Evolutionary conservation across 64 coral and sea anemone species (phyloP).

Genomic region (Pocillopora damicornis): DNA sequence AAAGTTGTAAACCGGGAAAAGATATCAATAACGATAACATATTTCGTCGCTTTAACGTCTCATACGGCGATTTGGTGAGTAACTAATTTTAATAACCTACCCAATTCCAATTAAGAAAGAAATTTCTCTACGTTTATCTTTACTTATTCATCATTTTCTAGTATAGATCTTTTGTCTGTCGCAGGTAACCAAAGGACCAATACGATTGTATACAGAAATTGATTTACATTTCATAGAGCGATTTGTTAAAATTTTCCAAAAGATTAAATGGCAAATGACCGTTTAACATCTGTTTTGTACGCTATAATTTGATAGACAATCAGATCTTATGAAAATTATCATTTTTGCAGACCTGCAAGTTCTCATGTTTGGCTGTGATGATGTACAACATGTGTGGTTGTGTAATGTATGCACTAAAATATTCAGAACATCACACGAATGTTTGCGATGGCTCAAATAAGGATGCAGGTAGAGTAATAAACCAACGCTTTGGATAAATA

Average conservation of each 20-base stretch:
- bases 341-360: conserved; percentile 30
- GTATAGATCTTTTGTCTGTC: too few species aligned
- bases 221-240: too few species aligned
- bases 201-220: too few species aligned
- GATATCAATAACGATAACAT: not conserved
- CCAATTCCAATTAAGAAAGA: not conserved
- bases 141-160: not conserved
- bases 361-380: conserved; percentile 28
- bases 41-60: conserved; percentile 21
- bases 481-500: not conserved
- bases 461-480: not conserved
- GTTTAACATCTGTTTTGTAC: too few species aligned
- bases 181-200: too few species aligned
- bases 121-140: not conserved
- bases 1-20: conserved; percentile 6
- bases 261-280: too few species aligned
- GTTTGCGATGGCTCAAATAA: not conserved
- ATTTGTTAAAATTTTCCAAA: too few species aligned
- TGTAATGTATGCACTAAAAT: conserved; percentile 9
- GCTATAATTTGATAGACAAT: too few species aligned
- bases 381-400: conserved; percentile 17
- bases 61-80: conserved; percentile 40
- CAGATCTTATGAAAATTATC: not conserved
- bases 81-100: not conserved
- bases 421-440: not conserved